Conservation (phyloP, 2,113 vertebrate species). For the Trogon surrucura region DNA sequence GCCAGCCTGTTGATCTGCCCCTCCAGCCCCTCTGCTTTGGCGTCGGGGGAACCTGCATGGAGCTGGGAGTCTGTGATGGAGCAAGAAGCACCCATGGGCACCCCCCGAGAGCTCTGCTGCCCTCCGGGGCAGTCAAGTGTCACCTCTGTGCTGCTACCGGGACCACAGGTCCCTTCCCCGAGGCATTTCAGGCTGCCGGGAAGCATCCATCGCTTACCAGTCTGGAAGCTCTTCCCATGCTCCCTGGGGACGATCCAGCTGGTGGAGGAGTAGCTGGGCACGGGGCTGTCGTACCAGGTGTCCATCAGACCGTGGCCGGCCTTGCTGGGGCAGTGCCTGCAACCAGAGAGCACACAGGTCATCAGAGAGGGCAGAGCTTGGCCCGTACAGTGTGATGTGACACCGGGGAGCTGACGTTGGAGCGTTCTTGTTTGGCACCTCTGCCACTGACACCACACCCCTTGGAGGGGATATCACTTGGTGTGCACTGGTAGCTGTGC, state of each 20-base stretch:
- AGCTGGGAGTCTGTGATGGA: neutral
- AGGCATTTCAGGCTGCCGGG: neutral
- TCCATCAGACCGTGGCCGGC: slow-evolving; percentile 73
- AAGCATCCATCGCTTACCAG: slow-evolving; percentile 69
- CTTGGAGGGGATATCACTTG: neutral
- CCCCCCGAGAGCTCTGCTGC: accelerated
- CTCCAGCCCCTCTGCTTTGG: slow-evolving; percentile 90
- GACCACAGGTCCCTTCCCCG: accelerated
- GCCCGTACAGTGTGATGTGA: accelerated
- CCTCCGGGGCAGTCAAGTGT: neutral
- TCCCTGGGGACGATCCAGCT: slow-evolving; percentile 82
- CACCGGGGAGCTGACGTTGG: accelerated
- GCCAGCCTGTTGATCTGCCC: slow-evolving; percentile 92
- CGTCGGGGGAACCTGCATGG: slow-evolving; percentile 73
- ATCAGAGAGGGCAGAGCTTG: neutral
- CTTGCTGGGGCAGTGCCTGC: slow-evolving; percentile 84
- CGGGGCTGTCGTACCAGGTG: slow-evolving; percentile 75
- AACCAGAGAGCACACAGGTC: neutral
- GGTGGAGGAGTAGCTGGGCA: slow-evolving; percentile 81
- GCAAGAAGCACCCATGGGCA: accelerated
- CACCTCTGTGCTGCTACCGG: accelerated
- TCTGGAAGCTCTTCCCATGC: slow-evolving; percentile 79
- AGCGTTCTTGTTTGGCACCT: neutral
- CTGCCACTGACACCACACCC: accelerated
- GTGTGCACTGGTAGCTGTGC: neutral